Percentiles rank a stretch among this genome's conserved stretches.
phyloP scores from a whole-genome alignment of 2,888 invertebrate genomes.

The Steinernema carpocapsae region DNA sequence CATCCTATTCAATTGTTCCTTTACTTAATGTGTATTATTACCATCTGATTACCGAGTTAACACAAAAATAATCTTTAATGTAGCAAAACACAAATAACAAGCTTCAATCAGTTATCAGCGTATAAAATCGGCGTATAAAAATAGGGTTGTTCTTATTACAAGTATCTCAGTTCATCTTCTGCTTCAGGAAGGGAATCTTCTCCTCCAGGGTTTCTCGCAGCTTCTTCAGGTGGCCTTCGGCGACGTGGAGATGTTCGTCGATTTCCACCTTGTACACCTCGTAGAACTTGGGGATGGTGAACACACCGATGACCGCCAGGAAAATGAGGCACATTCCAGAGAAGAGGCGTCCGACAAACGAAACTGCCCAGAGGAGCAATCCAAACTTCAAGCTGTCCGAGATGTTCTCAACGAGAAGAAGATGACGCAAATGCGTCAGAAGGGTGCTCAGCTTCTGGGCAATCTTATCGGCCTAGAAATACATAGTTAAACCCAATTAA shows the following conservation, averaged over 20 bases:
- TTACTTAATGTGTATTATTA: neutral
- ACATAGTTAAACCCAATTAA: too few relatives aligned
- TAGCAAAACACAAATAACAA: neutral
- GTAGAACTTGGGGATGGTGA: constrained; percentile 67
- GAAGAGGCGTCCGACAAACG: constrained; percentile 97
- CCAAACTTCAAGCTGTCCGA: constrained; percentile 85
- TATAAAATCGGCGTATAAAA: neutral
- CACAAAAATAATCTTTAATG: too few relatives aligned
- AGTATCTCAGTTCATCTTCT: constrained; percentile 1
- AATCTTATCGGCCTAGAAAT: neutral
- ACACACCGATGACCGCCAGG: constrained; percentile 60
- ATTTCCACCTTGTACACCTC: constrained; percentile 67
- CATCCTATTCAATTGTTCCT: neutral
- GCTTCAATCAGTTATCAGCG: neutral
- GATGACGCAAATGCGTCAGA: constrained; percentile 78
- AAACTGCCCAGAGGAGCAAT: constrained; percentile 90
- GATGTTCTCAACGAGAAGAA: constrained; percentile 94
- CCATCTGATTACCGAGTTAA: neutral
- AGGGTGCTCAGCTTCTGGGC: neutral
- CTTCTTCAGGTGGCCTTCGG: constrained; percentile 62
- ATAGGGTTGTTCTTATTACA: neutral
- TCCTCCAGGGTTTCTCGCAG: constrained; percentile 60
- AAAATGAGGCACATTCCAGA: constrained; percentile 90
- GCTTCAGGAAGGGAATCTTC: constrained; percentile 65
- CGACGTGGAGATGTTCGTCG: constrained; percentile 60